Percentiles rank a stretch among this genome's conserved stretches.
These are phyloP conservation scores for Bubo bubo DNA, from an alignment of 2,113 vertebrate species.

Conservation along the genomic window DNA sequence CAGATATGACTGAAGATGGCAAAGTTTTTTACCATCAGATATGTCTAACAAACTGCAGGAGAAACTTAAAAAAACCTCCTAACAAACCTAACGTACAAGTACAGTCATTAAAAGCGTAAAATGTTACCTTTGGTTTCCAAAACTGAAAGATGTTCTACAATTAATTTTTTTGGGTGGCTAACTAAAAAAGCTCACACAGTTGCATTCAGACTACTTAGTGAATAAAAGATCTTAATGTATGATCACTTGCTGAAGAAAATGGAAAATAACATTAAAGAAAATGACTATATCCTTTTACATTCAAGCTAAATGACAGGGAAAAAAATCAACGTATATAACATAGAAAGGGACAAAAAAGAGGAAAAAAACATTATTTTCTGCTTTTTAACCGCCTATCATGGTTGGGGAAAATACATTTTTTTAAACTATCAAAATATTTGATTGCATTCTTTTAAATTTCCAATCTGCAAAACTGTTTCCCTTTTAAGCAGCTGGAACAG, in stretches of 20 bases:
- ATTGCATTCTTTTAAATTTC: background rate
- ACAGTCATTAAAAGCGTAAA: background rate
- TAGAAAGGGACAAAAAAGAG: background rate
- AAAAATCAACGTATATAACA: background rate
- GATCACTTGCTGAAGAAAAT: background rate
- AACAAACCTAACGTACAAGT: background rate
- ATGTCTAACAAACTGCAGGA: background rate
- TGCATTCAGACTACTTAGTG: background rate
- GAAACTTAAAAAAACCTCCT: fast-evolving
- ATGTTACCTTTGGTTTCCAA: background rate
- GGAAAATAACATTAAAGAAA: background rate
- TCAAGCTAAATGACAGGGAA: background rate
- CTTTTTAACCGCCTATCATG: background rate
- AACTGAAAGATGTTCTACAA: background rate
- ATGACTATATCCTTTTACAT: background rate
- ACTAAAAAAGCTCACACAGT: background rate
- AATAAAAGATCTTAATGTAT: background rate
- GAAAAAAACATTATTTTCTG: background rate
- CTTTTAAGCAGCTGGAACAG: background rate
- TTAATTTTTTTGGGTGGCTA: background rate
- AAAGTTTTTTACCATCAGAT: background rate
- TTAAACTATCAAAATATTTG: background rate
- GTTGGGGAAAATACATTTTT: background rate
- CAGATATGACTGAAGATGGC: background rate
- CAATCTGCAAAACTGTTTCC: background rate